These are phyloP conservation scores for Lutraria rhynchaena DNA, from an alignment of 1,140 invertebrate species.

Conservation along the genomic window DNA sequence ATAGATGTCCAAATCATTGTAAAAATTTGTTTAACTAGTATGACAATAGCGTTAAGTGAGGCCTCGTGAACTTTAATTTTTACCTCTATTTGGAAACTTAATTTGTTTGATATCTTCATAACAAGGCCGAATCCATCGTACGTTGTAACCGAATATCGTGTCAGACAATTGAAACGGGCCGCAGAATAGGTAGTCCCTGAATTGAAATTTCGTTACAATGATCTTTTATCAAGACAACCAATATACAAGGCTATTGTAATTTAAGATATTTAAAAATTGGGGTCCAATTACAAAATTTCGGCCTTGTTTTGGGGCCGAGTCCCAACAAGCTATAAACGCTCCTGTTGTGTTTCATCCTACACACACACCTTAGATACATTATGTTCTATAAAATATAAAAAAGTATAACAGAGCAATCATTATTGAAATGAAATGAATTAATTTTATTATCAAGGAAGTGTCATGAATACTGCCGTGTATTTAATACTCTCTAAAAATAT, in stretches of 20 bases:
- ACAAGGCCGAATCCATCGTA: slow-evolving; percentile 30
- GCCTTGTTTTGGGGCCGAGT: background rate
- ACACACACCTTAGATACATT: too few relatives aligned
- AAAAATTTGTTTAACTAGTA: slow-evolving; percentile 41
- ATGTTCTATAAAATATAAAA: too few relatives aligned
- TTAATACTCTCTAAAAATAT: too few relatives aligned
- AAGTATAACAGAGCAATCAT: too few relatives aligned
- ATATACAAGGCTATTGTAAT: background rate
- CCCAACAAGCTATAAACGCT: too few relatives aligned
- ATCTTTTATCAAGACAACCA: slow-evolving; percentile 30
- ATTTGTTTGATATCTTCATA: slow-evolving; percentile 38
- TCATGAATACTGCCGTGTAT: too few relatives aligned
- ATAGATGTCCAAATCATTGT: slow-evolving; percentile 40
- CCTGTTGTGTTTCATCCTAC: too few relatives aligned
- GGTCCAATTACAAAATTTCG: background rate
- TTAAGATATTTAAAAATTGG: background rate
- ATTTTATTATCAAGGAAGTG: too few relatives aligned
- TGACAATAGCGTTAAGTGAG: slow-evolving; percentile 50
- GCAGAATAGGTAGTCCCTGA: slow-evolving; percentile 12
- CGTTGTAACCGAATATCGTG: slow-evolving; percentile 1
- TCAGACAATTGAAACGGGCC: slow-evolving; percentile 47
- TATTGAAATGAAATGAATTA: too few relatives aligned
- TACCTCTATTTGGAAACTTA: slow-evolving; percentile 25
- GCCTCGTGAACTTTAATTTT: slow-evolving; percentile 51
- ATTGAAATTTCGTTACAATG: slow-evolving; percentile 52